Evolutionary conservation across 2,113 vertebrate species (phyloP), one percentile per base, ranked within the genome.

Genomic region (Laticauda colubrina): DNA sequence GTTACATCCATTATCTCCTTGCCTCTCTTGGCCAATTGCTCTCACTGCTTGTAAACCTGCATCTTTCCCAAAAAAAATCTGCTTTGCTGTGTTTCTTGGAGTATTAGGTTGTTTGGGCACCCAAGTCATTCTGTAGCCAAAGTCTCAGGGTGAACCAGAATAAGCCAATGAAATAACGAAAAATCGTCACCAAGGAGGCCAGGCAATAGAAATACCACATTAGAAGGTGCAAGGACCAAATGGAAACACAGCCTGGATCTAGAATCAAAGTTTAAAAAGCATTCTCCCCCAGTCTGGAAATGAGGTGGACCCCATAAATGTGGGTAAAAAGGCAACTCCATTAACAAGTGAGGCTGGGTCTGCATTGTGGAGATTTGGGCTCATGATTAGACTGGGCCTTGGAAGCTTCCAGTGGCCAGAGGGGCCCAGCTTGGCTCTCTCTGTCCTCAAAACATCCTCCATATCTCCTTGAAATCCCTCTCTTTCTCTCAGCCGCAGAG

Each of bases 401-500:
- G 34, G 69, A 39, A 81, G 75, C 34, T 43, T 34, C 34, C 75
- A 81, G 15, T 39, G 34, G n/a, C n/a, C 69, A 75, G 12, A 2
- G 64, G n/a, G 15, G 5, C n/a, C n/a, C 26, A 69, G 29, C 11
- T n/a, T 69, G 64, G 64, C 64, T 15, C 29, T 69, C 29, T n/a
- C 24, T 15, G 3, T 29, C 85, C 45, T 51, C 2, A 11, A 61
- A 61, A 26, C 24, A 8, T 61, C 23, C 85, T n/a, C 21, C 51
- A 5, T 5, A 0, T 0, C 45, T 15, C 14, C 88, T 54, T 96
- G 89, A n/a, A 12, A 9, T 2, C 88, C 11, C 88, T 51, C 85
- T 21, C 87, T 8, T 59, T 92, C 88, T 24, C 20, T 69, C 96
- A 99, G 99, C 95, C 99, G 99, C 90, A 98, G 99, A 97, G 99